A percentile compares a stretch with the other conserved stretches of the same genome.
Evolutionary conservation across 2,797 vertebrate species (phyloP).

Genomic region (Ambastaia sidthimunki): DNA sequence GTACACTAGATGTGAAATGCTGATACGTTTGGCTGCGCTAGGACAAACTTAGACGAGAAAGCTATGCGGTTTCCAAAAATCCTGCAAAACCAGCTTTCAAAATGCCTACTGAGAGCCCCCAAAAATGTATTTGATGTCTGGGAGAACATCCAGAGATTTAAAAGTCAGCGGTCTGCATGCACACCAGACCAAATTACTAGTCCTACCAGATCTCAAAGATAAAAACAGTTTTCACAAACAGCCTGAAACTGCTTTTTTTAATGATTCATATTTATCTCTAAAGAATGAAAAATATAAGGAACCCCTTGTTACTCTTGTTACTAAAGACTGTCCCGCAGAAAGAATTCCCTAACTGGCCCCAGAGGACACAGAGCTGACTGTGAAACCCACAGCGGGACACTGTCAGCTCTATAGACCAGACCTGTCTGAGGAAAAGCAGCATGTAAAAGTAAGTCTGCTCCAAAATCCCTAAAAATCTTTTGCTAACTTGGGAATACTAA

Average conservation of each 20-base stretch:
- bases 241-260: neutral
- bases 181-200: neutral
- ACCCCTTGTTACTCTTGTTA: slow-evolving; percentile 25
- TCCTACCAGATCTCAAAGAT: neutral
- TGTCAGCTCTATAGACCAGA: slow-evolving; percentile 44
- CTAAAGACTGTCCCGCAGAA: slow-evolving; percentile 24
- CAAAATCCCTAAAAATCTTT: slow-evolving; percentile 9
- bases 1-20: neutral
- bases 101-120: neutral
- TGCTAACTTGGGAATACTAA: neutral
- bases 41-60: neutral
- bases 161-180: neutral
- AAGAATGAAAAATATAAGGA: slow-evolving; percentile 8
- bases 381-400: slow-evolving; percentile 55
- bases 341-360: slow-evolving; percentile 38
- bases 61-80: neutral
- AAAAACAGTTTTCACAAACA: slow-evolving; percentile 4
- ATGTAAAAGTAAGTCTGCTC: slow-evolving; percentile 28
- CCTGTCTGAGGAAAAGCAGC: slow-evolving; percentile 12
- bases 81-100: neutral
- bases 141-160: neutral
- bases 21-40: neutral
- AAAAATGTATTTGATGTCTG: neutral
- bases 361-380: slow-evolving; percentile 35
- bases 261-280: slow-evolving; percentile 9